Base-by-base conservation (phyloP, 2,888 invertebrate species). In the Coleophora deauratella region DNA sequence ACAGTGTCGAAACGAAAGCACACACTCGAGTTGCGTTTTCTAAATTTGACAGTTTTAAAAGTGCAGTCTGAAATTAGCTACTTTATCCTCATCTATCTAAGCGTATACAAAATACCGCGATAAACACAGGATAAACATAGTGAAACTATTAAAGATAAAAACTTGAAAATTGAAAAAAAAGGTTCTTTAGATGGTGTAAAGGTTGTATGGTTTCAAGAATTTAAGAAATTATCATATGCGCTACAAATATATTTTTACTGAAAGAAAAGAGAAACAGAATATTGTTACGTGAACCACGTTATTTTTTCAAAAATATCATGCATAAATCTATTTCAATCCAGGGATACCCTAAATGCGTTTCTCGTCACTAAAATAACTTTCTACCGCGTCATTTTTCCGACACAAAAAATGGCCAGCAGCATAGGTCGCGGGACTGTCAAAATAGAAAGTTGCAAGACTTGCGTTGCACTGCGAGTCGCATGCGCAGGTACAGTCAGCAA, bases 401-500 rank as follows among this genome's bases (percentile, higher is more conserved):
- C 56, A 59, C 58, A 60, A 56, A 53, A 51, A 51, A 51, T 44
- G 47, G 49, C 46, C 49, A 42, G 53, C 45, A 34, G 43, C 40
- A 31, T 37, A 56, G 49, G 46, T 43, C 43, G 45, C 44, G 49
- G 54, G 49, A 50, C 55, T 59, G 64, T 52, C 70, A 65, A 72
- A 80, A 74, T 79, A 81, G 81, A 82, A 82, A 82, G 81, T 74
- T 72, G 77, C 73, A 77, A 64, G 54, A 50, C 62, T 57, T 63
- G 66, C 63, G 63, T 49, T 71, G 73, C 73, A 78, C 30, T 64
- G 68, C 66, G 65, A 51, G 58, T 62, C 66, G 64, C 64, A 62
- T 31, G 31, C 11, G 11, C 31, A 21, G 21, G 21, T 21, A 21
- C 21, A 21, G 21, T 21, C 21, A 6, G 21, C 21, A 21, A 21